Evolutionary conservation across 1,140 invertebrate species (phyloP).

Genomic region (Aporrectodea caliginosa): DNA sequence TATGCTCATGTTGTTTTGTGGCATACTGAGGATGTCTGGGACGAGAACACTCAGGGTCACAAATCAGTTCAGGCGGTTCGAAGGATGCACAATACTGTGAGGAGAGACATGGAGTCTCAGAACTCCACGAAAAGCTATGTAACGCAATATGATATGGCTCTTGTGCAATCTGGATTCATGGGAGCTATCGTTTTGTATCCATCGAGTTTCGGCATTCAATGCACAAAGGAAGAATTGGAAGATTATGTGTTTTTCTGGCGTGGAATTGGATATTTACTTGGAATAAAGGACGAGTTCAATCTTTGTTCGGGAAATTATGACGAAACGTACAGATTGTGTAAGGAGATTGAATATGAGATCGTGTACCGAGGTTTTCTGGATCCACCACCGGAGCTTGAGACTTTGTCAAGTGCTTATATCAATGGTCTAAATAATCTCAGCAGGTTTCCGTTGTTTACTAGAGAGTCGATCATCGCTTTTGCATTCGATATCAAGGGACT

Average conservation of each 20-base stretch:
- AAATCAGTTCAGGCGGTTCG: constrained; percentile 48
- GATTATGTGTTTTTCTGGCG: constrained; percentile 80
- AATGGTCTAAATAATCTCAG: constrained; percentile 31
- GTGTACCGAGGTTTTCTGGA: constrained; percentile 34
- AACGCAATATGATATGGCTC: constrained; percentile 74
- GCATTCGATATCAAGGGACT: not conserved
- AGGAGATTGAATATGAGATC: constrained; percentile 37
- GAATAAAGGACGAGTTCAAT: constrained; percentile 73
- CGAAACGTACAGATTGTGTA: constrained; percentile 52
- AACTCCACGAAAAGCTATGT: constrained; percentile 42
- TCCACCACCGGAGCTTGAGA: constrained; percentile 36
- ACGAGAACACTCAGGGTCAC: constrained; percentile 34
- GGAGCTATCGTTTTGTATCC: constrained; percentile 69
- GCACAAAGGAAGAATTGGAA: constrained; percentile 61
- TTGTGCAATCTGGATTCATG: constrained; percentile 70
- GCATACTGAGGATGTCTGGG: constrained; percentile 56
- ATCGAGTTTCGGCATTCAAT: constrained; percentile 63
- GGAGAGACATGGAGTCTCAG: constrained; percentile 45
- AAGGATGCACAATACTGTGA: constrained; percentile 53
- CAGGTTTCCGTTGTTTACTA: not conserved
- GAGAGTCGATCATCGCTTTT: constrained; percentile 1
- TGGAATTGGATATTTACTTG: constrained; percentile 73
- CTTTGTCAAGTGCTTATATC: constrained; percentile 37
- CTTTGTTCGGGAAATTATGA: constrained; percentile 58
- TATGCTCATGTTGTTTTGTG: constrained; percentile 68